Percentiles rank a stretch among this genome's conserved stretches.
Evolutionary conservation across 2,888 invertebrate species (phyloP).

Genomic region (Diaphora mendica): DNA sequence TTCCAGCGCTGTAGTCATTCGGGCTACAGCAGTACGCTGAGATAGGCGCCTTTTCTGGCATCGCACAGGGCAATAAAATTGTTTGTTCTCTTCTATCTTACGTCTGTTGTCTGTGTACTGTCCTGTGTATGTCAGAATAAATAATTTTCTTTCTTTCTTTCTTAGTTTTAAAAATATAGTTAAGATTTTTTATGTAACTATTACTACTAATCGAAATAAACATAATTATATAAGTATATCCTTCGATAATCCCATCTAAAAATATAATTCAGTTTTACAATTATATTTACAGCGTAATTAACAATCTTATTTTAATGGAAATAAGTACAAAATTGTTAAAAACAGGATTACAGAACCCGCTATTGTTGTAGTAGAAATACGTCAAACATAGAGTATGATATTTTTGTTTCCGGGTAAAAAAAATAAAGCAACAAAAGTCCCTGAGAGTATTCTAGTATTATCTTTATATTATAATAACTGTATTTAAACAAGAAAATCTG

Average conservation of each 20-base stretch:
- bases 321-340: background rate
- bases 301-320: background rate
- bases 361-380: background rate
- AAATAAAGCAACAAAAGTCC: background rate
- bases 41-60: no score
- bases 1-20: no score
- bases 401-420: background rate
- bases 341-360: background rate
- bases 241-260: background rate
- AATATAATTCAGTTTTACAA: background rate
- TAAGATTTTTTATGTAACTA: background rate
- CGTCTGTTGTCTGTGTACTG: no score
- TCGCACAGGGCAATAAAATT: no score
- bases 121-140: no score
- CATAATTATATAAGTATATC: background rate
- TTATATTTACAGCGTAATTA: background rate
- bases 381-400: background rate
- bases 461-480: background rate
- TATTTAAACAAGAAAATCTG: background rate
- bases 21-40: no score
- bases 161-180: background rate
- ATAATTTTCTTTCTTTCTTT: no score
- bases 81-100: no score
- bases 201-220: no score
- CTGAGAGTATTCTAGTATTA: background rate